phyloP scores from a whole-genome alignment of 2,888 invertebrate genomes.

The Caenorhabditis becei region DNA sequence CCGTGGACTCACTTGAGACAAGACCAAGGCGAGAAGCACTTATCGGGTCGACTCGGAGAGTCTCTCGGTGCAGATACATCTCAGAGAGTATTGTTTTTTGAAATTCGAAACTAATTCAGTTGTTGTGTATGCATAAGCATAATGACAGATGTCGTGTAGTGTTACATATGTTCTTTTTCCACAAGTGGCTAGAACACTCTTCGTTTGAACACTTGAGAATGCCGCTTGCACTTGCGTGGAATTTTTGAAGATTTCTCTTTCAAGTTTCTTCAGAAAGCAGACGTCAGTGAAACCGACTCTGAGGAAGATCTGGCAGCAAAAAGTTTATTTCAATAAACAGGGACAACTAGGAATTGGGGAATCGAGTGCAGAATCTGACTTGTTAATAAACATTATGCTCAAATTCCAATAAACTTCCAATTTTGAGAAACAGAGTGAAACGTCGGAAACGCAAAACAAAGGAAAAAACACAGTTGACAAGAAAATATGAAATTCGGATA shows the following conservation, averaged over 20 bases:
- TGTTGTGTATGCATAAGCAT: conserved; percentile 48
- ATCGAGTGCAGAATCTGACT: neutral
- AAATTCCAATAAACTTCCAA: too few species aligned
- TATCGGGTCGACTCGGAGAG: conserved; percentile 27
- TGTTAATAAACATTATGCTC: too few species aligned
- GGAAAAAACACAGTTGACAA: too few species aligned
- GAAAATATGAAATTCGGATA: too few species aligned
- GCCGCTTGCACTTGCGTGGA: neutral
- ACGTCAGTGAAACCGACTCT: neutral
- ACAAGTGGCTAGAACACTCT: conserved; percentile 46
- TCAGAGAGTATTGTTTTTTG: conserved; percentile 54
- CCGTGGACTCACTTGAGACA: conserved; percentile 48
- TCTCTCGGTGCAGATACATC: conserved; percentile 16
- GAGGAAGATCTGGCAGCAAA: neutral
- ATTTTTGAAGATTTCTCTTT: neutral
- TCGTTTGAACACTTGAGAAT: conserved; percentile 17
- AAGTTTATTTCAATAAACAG: neutral
- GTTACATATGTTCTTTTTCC: conserved; percentile 36
- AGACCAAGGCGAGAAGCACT: conserved; percentile 50
- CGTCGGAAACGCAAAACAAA: too few species aligned
- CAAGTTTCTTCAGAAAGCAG: neutral
- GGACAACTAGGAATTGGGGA: neutral
- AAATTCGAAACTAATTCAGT: conserved; percentile 54
- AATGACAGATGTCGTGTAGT: conserved; percentile 55
- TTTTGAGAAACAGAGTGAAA: too few species aligned